Conservation (phyloP, 2,888 invertebrate genomes). For the Spodoptera littoralis region DNA sequence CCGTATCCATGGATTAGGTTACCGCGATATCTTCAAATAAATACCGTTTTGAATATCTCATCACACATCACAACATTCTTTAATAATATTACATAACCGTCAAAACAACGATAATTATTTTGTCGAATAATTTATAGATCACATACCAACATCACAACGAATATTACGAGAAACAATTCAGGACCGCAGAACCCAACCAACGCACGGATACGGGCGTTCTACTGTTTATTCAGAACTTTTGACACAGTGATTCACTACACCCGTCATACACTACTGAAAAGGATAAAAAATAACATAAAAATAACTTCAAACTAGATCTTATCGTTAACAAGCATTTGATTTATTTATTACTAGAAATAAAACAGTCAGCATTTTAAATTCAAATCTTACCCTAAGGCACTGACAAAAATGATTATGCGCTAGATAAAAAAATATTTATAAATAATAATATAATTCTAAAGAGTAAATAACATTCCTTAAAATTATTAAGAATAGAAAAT, state of each 20-base stretch:
- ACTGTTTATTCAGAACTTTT: constrained; percentile 73
- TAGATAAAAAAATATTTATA: constrained; percentile 77
- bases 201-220: constrained; percentile 28
- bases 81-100: not conserved
- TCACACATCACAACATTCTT: no score
- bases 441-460: constrained; percentile 79
- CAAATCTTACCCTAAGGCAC: constrained; percentile 86
- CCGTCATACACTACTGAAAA: constrained; percentile 58
- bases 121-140: constrained; percentile 23
- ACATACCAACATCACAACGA: constrained; percentile 1
- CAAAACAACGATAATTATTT: constrained; percentile 18
- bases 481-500: constrained; percentile 76
- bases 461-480: constrained; percentile 85
- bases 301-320: constrained; percentile 64
- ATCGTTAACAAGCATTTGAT: constrained; percentile 70
- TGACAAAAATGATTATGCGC: constrained; percentile 83
- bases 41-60: constrained; percentile 4
- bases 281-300: constrained; percentile 58
- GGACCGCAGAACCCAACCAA: constrained; percentile 18
- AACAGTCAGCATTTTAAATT: constrained; percentile 75
- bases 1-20: constrained; percentile 24
- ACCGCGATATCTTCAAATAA: constrained; percentile 16
- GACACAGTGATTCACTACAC: constrained; percentile 76
- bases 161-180: constrained; percentile 12
- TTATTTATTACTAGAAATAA: constrained; percentile 69